phyloP scores from a whole-genome alignment of 2,888 invertebrate genomes.

The Geotrupes spiniger region DNA sequence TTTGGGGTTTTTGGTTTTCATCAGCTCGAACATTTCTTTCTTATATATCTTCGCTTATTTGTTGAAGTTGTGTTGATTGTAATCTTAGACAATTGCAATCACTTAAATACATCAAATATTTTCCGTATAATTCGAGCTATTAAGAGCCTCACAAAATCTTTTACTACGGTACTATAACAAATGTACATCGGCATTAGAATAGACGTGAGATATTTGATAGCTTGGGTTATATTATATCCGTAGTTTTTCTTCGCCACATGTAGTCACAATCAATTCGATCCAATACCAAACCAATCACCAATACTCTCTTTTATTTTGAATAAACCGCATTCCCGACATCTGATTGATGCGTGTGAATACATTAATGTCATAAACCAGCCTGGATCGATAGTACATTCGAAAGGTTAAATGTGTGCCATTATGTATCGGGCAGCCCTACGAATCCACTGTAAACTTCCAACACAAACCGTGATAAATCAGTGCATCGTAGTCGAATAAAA shows the following conservation, averaged over 20 bases:
- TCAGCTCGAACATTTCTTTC: too few species aligned
- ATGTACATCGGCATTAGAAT: constrained; percentile 15
- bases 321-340: constrained; percentile 34
- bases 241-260: constrained; percentile 28
- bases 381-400: constrained; percentile 41
- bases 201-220: constrained; percentile 35
- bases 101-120: too few species aligned
- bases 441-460: constrained; percentile 30
- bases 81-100: too few species aligned
- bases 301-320: constrained; percentile 32
- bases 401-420: constrained; percentile 40
- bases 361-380: constrained; percentile 40
- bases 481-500: constrained; percentile 28
- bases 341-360: constrained; percentile 43
- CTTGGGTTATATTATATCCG: constrained; percentile 27
- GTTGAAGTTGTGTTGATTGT: too few species aligned
- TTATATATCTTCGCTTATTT: too few species aligned
- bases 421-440: constrained; percentile 28
- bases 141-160: too few species aligned
- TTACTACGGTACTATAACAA: too few species aligned
- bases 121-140: too few species aligned
- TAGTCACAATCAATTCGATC: constrained; percentile 31
- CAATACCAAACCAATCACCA: constrained; percentile 26
- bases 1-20: too few species aligned
- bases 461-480: constrained; percentile 33